Base-by-base conservation (phyloP, 2,797 vertebrate genomes). In the Diglossa cyanea region DNA sequence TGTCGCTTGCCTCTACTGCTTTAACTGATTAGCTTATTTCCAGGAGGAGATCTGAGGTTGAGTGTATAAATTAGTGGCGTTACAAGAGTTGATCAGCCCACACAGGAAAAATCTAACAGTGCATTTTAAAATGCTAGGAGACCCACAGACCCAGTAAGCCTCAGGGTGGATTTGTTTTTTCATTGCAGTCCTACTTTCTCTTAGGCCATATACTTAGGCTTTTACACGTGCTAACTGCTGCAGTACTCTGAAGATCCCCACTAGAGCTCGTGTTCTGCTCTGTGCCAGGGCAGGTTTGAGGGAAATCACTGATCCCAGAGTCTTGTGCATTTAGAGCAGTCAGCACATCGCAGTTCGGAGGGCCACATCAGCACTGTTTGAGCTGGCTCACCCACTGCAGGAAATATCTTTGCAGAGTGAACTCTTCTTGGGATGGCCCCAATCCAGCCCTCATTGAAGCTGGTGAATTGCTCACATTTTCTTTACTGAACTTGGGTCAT, bases 331-430 rank as follows among this genome's bases (percentile, higher is more conserved):
- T 53, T 45, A 42, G 63, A 90, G 60, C 60, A 86, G 39, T 78
- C 77, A 81, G 87, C 73, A 50, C 44, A 57, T 45, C 12, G 6
- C 10, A 3, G 21, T 90, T 82, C 0, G 12, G 88, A 91, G 55
- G 84, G 83, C 92, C 91, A 93, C 93, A 79, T 94, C 88, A 93
- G 89, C 90, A 86, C 63, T 92, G 84, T 88, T 91, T 86, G 86
- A 70, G 55, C 92, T 93, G 93, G 94, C 90, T 79, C 28, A 50
- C 60, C 6, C 6, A 45, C 93, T 88, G 44, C 74, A 93, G 95
- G 93, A 95, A 96, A 78, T 95, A 80, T 47, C 91, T 96, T 44
- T 82, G 60, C 65, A 66, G 33, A 73, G 39, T 67, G 80, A 90
- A 92, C 55, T 91, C 82, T 86, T 84, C 82, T 91, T 25, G 20